A percentile compares a stretch with the other conserved stretches of the same genome.
Conservation (phyloP, 2,113 vertebrate genomes). For the Apus apus region DNA sequence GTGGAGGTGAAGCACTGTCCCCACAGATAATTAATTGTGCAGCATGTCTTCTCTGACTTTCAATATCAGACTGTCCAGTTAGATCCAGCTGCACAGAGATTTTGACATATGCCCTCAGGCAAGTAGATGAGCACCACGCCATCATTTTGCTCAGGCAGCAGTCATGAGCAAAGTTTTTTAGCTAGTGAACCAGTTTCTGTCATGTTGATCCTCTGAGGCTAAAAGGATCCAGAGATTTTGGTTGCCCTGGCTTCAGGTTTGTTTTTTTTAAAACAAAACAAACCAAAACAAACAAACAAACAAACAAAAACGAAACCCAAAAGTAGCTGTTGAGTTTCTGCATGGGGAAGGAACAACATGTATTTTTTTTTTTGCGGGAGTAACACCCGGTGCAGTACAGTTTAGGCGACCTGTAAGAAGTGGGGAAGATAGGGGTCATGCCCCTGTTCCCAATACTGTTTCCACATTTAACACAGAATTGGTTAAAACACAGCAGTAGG, state of each 20-base stretch:
- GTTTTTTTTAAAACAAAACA: not conserved
- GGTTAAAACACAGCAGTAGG: not conserved
- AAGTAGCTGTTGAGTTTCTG: not conserved
- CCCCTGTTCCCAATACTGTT: not conserved
- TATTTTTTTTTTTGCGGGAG: not conserved
- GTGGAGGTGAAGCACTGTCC: not conserved
- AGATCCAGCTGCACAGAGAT: not conserved
- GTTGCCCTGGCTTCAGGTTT: not conserved
- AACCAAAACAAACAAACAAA: not conserved
- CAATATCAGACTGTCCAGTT: not conserved
- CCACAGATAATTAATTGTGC: not conserved
- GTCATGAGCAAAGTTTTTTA: not conserved
- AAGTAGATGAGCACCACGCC: not conserved
- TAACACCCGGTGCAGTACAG: not conserved
- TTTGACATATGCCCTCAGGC: not conserved
- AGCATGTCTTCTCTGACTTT: not conserved
- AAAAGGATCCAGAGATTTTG: not conserved
- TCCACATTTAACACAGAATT: not conserved
- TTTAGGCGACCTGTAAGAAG: not conserved
- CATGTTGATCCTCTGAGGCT: not conserved
- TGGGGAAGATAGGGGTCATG: not conserved
- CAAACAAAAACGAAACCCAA: not conserved
- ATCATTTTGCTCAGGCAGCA: not conserved
- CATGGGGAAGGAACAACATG: not conserved
- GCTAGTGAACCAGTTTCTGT: not conserved